A percentile compares a stretch with the other conserved stretches of the same genome.
Conservation (phyloP, 2,113 vertebrate genomes). For the Nothobranchius kuhntae region DNA sequence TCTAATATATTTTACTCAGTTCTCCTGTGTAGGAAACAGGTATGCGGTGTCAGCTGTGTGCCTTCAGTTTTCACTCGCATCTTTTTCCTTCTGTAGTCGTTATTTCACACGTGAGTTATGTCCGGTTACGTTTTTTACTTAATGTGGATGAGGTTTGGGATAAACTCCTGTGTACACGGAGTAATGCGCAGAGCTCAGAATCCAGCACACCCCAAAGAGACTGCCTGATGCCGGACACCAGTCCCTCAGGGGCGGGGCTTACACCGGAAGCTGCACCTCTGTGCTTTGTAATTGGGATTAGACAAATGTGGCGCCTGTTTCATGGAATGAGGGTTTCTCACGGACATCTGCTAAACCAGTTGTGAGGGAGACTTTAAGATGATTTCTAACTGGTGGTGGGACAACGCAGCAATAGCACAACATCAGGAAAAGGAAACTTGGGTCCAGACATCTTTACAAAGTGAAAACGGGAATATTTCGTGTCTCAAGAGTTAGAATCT, state of each 20-base stretch:
- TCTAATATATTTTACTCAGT: too few relatives aligned
- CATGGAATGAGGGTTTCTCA: background rate
- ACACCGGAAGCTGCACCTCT: conserved; percentile 25
- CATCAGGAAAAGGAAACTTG: conserved; percentile 7
- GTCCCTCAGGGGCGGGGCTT: conserved; percentile 32
- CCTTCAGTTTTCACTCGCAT: too few relatives aligned
- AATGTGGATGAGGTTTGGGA: conserved; percentile 13
- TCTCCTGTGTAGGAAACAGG: too few relatives aligned
- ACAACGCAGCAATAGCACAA: background rate
- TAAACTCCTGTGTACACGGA: conserved; percentile 5
- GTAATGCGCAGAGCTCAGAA: conserved; percentile 18
- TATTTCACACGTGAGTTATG: too few relatives aligned
- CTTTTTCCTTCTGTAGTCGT: too few relatives aligned
- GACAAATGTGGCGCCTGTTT: conserved; percentile 28
- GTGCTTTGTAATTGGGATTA: conserved; percentile 25
- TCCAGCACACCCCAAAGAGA: conserved; percentile 4
- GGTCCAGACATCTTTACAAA: conserved; percentile 17
- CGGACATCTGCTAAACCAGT: conserved; percentile 7
- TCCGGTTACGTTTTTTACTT: background rate
- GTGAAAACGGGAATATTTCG: conserved; percentile 14
- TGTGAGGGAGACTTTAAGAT: conserved; percentile 16
- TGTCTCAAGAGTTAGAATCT: conserved; percentile 32
- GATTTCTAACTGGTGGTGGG: conserved; percentile 5
- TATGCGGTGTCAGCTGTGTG: too few relatives aligned
- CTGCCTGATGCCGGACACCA: conserved; percentile 13